Evolutionary conservation across 2,113 vertebrate genomes (phyloP), one percentile per base, ranked within the genome.

Genomic region (Dipodomys merriami): DNA sequence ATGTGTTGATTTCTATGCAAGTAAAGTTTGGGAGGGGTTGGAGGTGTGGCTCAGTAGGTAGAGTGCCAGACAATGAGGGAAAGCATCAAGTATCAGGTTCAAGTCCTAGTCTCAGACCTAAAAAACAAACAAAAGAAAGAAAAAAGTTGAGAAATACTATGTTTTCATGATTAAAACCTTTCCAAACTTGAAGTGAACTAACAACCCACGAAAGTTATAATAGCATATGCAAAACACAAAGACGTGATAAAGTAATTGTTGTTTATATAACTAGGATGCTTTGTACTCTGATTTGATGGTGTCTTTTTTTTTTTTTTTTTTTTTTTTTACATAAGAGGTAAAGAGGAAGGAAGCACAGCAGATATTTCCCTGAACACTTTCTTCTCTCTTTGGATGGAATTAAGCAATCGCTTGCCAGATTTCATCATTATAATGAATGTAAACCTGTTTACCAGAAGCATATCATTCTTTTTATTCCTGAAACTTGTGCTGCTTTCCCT

Each of bases 361-460:
- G 30, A 57, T 64, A 74, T 83, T 93, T 95, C 92, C 71, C 29
- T 57, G 86, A 96, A 90, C 13, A 67, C 23, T 49, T 27, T 18
- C 57, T 64, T 25, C 25, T 87, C 33, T 46, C 67, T 49, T 16
- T 81, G 72, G 35, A 16, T 39, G 35, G 12, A 72, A 91, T 95
- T 86, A 95, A 80, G 96, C 79, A 95, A 96, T 64, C 19, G 9
- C 69, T 27, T 73, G 85, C 35, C 85, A 91, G 85, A 88, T 96
- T 96, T 95, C 96, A 91, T 95, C 97, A 96, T 44, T 39, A 71
- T 15, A 46, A 29, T 88, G 78, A 94, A 44, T 83, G 74, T 79
- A 82, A 94, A 33, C 22, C 69, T 12, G 35, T 89, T 96, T 95
- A 86, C 90, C 64, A 87, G 95, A 97, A 96, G 79, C 62, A 73